Evolutionary conservation across 2,113 vertebrate species (phyloP).

Genomic region (Labrus mixtus): DNA sequence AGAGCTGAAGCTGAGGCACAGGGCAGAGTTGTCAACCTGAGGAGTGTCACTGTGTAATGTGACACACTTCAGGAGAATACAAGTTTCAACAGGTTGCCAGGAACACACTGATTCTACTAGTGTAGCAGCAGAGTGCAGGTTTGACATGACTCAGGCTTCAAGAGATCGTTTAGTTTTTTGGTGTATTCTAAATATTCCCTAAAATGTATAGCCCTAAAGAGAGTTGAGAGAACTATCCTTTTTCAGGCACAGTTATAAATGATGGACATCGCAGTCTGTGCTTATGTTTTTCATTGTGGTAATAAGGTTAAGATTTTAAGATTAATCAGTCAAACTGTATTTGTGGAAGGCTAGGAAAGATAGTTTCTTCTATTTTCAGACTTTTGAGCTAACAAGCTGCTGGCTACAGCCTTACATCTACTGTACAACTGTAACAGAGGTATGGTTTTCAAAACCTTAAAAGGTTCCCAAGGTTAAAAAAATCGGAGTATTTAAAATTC

Average conservation of each 20-base stretch:
- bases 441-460: too few relatives aligned
- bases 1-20: neutral
- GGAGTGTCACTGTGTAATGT: slow-evolving; percentile 46
- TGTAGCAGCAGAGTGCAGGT: neutral
- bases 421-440: too few relatives aligned
- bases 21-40: slow-evolving; percentile 5
- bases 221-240: neutral
- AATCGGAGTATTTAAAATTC: too few relatives aligned
- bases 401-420: too few relatives aligned
- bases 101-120: neutral
- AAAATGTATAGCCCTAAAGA: neutral
- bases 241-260: neutral
- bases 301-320: too few relatives aligned
- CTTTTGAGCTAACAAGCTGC: too few relatives aligned
- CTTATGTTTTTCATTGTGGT: neutral
- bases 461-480: too few relatives aligned
- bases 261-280: neutral
- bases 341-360: too few relatives aligned
- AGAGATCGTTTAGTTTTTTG: too few relatives aligned
- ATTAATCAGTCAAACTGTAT: too few relatives aligned
- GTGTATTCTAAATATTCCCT: too few relatives aligned
- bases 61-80: slow-evolving; percentile 50
- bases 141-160: neutral
- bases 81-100: slow-evolving; percentile 52
- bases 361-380: too few relatives aligned